Conservation (phyloP, 2,797 vertebrate species). For the Artibeus jamaicensis region DNA sequence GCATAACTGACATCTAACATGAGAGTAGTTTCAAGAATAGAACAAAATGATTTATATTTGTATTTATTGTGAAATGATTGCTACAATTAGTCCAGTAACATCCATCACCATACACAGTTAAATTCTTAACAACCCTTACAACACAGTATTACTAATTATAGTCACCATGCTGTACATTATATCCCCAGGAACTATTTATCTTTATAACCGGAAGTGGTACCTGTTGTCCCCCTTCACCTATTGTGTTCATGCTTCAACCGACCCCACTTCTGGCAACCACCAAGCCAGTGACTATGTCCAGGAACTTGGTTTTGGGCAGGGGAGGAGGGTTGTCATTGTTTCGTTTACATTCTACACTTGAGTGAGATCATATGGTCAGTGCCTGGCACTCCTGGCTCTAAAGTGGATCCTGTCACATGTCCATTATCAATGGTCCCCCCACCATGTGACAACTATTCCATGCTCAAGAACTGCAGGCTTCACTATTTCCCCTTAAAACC, state of each 20-base stretch:
- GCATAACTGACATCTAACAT: neutral
- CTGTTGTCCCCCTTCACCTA: neutral
- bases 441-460: neutral
- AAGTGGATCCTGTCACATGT: neutral
- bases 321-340: neutral
- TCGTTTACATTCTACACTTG: neutral
- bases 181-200: neutral
- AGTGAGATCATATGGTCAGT: neutral
- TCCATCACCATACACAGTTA: neutral
- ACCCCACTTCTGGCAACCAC: neutral
- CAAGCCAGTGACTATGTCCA: neutral
- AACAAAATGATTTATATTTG: neutral
- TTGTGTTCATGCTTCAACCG: accelerated
- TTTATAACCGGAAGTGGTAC: neutral
- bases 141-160: neutral
- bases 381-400: neutral
- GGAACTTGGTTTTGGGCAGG: neutral
- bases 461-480: neutral
- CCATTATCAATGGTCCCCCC: neutral
- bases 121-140: neutral
- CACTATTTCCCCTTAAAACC: neutral
- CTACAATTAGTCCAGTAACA: neutral
- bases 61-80: neutral
- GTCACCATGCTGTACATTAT: neutral
- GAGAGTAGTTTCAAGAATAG: neutral